Percentiles rank a stretch among this genome's conserved stretches.
These are phyloP conservation scores for Setipinna tenuifilis DNA, from an alignment of 2,797 vertebrate species.

Conservation along the genomic window DNA sequence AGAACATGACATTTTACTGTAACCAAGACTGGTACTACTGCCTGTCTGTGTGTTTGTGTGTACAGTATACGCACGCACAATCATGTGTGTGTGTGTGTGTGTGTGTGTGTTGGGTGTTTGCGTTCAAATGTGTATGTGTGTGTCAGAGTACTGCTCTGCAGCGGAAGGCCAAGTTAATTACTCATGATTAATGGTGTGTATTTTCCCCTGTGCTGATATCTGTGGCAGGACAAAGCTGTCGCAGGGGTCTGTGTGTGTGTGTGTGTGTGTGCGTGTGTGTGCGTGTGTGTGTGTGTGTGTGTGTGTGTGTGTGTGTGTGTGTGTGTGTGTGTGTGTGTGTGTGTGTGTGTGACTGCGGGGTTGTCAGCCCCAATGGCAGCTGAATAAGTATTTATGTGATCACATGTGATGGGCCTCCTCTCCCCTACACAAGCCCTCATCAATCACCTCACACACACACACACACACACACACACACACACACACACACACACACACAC, in stretches of 20 bases:
- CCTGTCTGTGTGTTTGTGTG: too few relatives aligned
- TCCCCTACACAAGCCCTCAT: conserved; percentile 98
- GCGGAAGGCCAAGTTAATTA: conserved; percentile 96
- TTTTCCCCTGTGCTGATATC: conserved; percentile 95
- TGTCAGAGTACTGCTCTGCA: neutral
- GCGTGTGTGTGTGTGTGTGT: conserved; percentile 3
- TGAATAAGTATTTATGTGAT: conserved; percentile 99
- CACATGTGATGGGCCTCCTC: conserved; percentile 99
- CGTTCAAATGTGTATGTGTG: conserved; percentile 1
- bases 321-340: neutral
- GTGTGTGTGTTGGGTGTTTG: neutral
- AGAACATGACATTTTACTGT: conserved; percentile 18
- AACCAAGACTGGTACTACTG: neutral
- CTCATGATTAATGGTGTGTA: conserved; percentile 98
- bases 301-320: conserved; percentile 31
- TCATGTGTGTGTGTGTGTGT: too few relatives aligned
- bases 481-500: conserved; percentile 28
- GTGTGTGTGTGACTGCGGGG: neutral
- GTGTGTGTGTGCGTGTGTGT: neutral
- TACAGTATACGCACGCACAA: too few relatives aligned
- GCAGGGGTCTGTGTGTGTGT: conserved; percentile 67
- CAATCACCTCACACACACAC: conserved; percentile 83
- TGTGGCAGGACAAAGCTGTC: conserved; percentile 99
- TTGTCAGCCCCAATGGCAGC: conserved; percentile 99
- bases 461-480: conserved; percentile 29